Evolutionary conservation across 1,140 invertebrate species (phyloP), one percentile per base, ranked within the genome.

Genomic region (Pemphigus obesinymphae): DNA sequence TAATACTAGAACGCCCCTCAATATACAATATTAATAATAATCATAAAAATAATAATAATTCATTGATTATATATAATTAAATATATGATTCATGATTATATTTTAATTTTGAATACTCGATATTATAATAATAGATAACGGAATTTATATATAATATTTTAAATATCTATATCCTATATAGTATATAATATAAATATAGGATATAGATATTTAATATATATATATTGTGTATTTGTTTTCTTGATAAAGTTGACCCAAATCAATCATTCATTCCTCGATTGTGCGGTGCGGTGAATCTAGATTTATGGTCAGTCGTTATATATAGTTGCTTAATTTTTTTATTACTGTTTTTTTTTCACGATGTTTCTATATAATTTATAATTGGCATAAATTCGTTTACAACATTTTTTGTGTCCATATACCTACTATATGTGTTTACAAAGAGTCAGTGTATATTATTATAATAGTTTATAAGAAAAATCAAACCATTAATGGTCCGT

Each of bases 351-450:
- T 66, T 37, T 66, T 66, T 66, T n/a, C 11, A 40, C n/a, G 20
- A 37, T 37, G 34, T 66, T 37, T 11, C 3, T 8, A 66, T 34
- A 37, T 70, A 40, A 70, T 70, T 70, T 40, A 70, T 70, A 70
- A 70, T 70, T 43, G 66, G 66, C 66, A 43, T 70, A 43, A 70
- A 70, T 70, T 70, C 66, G 37, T 70, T 70, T 43, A 43, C 34
- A 23, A 43, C 37, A 40, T 40, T 70, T 70, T 40, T 70, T 43
- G 66, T 8, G 66, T 43, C n/a, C 23, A 37, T 40, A 40, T 5
- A 5, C 10, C 37, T 4, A 40, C 37, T 4, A 10, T 10, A n/a
- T n/a, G n/a, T n/a, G n/a, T n/a, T n/a, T n/a, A n/a, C n/a, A n/a
- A n/a, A n/a, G n/a, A n/a, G n/a, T n/a, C n/a, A n/a, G n/a, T n/a